Evolutionary conservation across 2,888 invertebrate species (phyloP), one percentile per base, ranked within the genome.

Genomic region (Caenorhabditis sp.): DNA sequence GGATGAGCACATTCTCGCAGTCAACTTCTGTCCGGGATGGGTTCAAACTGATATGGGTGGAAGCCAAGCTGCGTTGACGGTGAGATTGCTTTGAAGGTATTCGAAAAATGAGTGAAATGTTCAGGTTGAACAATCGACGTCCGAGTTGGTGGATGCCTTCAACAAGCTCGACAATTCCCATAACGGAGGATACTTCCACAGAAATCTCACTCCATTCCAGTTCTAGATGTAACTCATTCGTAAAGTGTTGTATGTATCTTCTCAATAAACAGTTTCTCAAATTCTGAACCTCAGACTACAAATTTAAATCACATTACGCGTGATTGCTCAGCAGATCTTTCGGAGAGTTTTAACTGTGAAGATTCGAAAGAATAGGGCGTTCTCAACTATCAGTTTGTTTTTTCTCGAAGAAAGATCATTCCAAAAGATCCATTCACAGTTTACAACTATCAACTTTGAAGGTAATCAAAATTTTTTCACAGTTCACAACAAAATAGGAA

Each of bases 31-130:
- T 74, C 87, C 87, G 22, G 88, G 88, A 75, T 89, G 89, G 89
- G 89, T 89, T 10, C 74, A 85, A 63, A 89, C 89, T 10, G 89
- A 89, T 41, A 88, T 88, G 88, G 88, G 88, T 19, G 86, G 86
- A 10, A 47, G 64, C 16, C 35, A 80, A n/a, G 88, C 88, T 12
- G 31, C 38, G 12, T 41, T 86, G 7, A 82, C 76, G 24, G 63
- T 63, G 12, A 56, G n/a, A n/a, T n/a, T 22, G 14, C 22, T 51
- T 51, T 7, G 16, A 44, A 51, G 22, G 19, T 4, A 10, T 58
- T 58, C 24, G 26, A 56, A 0, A 26, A 24, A 8, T n/a, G 12
- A 31, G 31, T 26, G 19, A 44, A 2, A 26, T 24, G 24, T 63
- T 63, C 44, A 64, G 28, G 69, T 81, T 19, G 85, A 87, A 19